A percentile compares a stretch with the other conserved stretches of the same genome.
Conservation (phyloP, 2,113 vertebrate species). For the Chamaetylas fuelleborni region DNA sequence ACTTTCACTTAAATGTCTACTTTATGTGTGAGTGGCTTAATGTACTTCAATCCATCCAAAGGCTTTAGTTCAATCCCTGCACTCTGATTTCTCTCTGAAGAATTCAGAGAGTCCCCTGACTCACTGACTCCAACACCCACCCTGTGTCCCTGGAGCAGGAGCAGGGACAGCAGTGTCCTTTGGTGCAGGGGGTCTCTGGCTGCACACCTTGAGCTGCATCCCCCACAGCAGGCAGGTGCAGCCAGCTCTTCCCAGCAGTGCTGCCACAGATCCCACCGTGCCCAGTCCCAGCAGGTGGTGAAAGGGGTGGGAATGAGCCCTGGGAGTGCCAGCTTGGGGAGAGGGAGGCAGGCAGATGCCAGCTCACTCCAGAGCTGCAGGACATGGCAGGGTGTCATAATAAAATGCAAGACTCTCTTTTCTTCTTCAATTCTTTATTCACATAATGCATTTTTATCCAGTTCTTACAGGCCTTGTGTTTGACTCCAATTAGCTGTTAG, state of each 20-base stretch:
- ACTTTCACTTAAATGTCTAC: too few relatives aligned
- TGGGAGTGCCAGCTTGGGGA: background rate
- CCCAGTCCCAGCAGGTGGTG: accelerated
- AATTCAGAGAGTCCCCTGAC: too few relatives aligned
- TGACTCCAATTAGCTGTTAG: too few relatives aligned
- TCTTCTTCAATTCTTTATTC: too few relatives aligned
- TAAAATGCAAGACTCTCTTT: too few relatives aligned
- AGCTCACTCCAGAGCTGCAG: background rate
- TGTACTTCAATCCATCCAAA: too few relatives aligned
- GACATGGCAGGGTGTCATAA: background rate
- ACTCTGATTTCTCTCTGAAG: too few relatives aligned
- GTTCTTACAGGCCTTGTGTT: too few relatives aligned
- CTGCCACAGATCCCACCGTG: accelerated
- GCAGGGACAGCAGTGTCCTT: background rate
- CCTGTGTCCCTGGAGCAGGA: background rate
- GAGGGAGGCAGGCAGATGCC: background rate
- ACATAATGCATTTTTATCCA: too few relatives aligned
- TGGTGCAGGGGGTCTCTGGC: accelerated
- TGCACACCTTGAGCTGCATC: background rate
- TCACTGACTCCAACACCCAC: too few relatives aligned
- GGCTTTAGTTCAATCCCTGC: too few relatives aligned
- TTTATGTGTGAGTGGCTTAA: too few relatives aligned
- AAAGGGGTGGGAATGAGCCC: accelerated
- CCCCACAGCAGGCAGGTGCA: accelerated
- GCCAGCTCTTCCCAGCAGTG: accelerated